Percentiles rank a stretch among this genome's conserved stretches.
These are phyloP conservation scores for Drosophila sordidapex DNA, from an alignment of 2,888 invertebrate genomes.

Conservation along the genomic window DNA sequence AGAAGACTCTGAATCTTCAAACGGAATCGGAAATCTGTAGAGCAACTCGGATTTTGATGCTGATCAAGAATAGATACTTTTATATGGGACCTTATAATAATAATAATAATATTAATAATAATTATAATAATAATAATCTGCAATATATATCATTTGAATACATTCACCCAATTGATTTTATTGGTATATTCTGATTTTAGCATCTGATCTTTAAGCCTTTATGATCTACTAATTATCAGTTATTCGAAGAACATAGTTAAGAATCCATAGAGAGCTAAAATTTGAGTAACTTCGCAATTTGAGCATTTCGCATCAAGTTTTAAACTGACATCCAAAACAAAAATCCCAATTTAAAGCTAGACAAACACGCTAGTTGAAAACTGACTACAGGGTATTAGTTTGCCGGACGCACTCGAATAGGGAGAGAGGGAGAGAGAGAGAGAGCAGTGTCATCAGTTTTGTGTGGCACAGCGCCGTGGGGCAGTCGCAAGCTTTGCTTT, in stretches of 20 bases:
- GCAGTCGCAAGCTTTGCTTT: constrained; percentile 8
- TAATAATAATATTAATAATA: too few relatives aligned
- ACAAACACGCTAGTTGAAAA: neutral
- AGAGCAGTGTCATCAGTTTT: constrained; percentile 22
- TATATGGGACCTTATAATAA: too few relatives aligned
- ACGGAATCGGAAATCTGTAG: neutral
- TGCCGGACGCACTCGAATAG: neutral
- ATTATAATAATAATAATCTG: neutral
- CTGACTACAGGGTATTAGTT: neutral
- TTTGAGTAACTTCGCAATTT: neutral
- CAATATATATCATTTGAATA: neutral
- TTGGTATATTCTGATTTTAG: too few relatives aligned
- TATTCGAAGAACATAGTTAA: neutral
- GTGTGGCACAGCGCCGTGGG: constrained; percentile 16
- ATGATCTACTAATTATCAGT: neutral
- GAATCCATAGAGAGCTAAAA: neutral
- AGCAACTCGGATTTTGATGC: neutral
- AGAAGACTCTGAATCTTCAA: neutral
- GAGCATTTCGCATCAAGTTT: neutral
- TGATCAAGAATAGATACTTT: neutral
- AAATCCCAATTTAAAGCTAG: neutral
- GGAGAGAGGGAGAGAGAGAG: neutral
- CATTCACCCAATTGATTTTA: neutral
- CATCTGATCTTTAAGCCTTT: neutral
- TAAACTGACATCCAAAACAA: neutral